Conservation (phyloP, 2,113 vertebrate species). For the Monopterus albus region DNA sequence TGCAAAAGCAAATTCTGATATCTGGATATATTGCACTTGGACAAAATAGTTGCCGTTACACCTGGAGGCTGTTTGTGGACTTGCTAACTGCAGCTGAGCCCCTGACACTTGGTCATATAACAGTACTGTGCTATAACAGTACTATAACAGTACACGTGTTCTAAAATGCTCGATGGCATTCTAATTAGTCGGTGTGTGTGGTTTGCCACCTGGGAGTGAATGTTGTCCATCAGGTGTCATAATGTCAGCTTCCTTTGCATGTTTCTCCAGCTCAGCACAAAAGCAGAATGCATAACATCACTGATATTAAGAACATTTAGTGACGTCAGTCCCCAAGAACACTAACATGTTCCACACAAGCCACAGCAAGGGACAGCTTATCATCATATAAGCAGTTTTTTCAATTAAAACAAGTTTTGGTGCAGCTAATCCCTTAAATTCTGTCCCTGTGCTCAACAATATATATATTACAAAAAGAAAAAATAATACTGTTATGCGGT, state of each 20-base stretch:
- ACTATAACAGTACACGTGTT: conserved; percentile 1
- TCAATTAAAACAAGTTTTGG: no score
- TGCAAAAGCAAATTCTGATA: not conserved
- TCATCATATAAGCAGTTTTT: no score
- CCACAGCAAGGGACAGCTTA: not conserved
- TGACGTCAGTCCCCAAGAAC: not conserved
- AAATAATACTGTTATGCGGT: no score
- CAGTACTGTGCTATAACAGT: not conserved
- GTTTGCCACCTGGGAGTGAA: not conserved
- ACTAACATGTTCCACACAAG: not conserved
- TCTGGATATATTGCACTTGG: not conserved
- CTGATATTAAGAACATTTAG: conserved; percentile 8
- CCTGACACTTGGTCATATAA: no score
- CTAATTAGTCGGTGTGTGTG: conserved; percentile 42
- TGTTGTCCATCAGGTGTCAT: conserved; percentile 33
- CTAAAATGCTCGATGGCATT: conserved; percentile 46
- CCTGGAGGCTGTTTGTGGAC: not conserved
- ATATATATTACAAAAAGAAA: no score
- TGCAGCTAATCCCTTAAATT: no score
- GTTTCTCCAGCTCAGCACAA: not conserved
- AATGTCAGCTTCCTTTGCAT: not conserved
- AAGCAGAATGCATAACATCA: not conserved
- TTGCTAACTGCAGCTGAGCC: not conserved
- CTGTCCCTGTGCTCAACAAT: no score
- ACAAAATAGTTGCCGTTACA: not conserved